Base-by-base conservation (phyloP, 2,797 vertebrate species). In the Microctenopoma stevenorrisi region DNA sequence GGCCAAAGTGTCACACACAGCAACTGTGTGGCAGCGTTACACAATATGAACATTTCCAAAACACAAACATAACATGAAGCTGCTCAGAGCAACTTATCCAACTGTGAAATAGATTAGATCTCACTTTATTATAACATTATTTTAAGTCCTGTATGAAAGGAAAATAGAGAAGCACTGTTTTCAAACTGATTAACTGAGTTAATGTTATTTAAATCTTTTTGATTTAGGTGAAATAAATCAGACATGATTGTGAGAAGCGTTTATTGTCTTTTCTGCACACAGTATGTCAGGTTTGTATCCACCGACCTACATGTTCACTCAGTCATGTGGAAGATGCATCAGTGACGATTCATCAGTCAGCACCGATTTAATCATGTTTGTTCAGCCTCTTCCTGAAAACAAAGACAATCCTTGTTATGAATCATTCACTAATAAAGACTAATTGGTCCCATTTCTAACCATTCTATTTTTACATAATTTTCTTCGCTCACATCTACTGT, bases 341-440 rank as follows among this genome's bases (percentile, higher is more conserved):
- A 18, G 37, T 26, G 40, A 28, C 15, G 22, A 8, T 1, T n/a
- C 1, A 0, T 44, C 3, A 11, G 3, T 28, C 22, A 28, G 13
- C 15, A 16, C 2, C 18, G 49, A 53, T 9, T 38, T 25, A 4
- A n/a, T 82, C 44, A 72, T 2, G 5, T 0, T 0, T 68, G 28
- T 4, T 56, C 55, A 26, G 9, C 44, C 42, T 75, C 78, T 25
- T 75, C 69, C 86, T 91, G 76, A 60, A 83, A 88, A 81, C 46
- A 38, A 79, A 63, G 13, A 68, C 40, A 79, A 60, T 37, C 1
- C 42, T 5, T 26, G 25, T 61, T n/a, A 64, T 2, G 62, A 30
- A 37, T 18, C 1, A 22, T 12, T 43, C 18, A 30, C 10, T 6
- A 0, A 12, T 52, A 3, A 66, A 43, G 2, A 46, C 5, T 14